Percentiles rank a stretch among this genome's conserved stretches.
Evolutionary conservation across 2,113 vertebrate genomes (phyloP).

Genomic region (Neopipo cinnamomea): DNA sequence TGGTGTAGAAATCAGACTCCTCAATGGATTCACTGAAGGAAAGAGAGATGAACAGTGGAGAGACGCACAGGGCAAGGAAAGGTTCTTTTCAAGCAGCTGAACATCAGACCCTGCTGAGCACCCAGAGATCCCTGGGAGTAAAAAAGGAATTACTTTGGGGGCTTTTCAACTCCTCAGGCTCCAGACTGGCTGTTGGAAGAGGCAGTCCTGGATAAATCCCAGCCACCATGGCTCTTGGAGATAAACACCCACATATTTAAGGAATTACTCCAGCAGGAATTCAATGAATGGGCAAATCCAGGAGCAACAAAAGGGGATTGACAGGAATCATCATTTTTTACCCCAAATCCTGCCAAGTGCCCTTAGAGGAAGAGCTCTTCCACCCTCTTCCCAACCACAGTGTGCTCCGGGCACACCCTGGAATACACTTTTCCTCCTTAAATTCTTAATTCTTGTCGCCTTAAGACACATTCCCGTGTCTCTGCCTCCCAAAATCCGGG

Average conservation of each 20-base stretch:
- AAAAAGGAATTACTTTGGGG: not conserved
- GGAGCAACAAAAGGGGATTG: accelerated
- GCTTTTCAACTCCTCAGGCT: not conserved
- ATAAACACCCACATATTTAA: not conserved
- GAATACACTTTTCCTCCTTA: not conserved
- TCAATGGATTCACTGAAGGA: not conserved
- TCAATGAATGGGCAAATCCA: not conserved
- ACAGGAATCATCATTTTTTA: not conserved
- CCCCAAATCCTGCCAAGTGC: not conserved
- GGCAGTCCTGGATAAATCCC: not conserved
- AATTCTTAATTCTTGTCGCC: not conserved
- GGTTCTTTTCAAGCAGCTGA: not conserved
- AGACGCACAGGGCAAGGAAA: not conserved
- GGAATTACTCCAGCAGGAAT: not conserved
- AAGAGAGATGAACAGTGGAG: not conserved
- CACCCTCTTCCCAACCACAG: not conserved
- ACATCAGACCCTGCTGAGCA: not conserved
- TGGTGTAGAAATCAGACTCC: not conserved
- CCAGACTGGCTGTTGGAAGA: not conserved
- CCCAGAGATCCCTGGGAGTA: not conserved
- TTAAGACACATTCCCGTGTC: not conserved
- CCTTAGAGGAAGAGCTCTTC: not conserved
- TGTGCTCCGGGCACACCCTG: accelerated
- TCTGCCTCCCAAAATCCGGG: not conserved
- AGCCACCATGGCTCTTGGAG: not conserved